Evolutionary conservation across 2,113 vertebrate species (phyloP).

Genomic region (Ailuropoda melanoleuca): DNA sequence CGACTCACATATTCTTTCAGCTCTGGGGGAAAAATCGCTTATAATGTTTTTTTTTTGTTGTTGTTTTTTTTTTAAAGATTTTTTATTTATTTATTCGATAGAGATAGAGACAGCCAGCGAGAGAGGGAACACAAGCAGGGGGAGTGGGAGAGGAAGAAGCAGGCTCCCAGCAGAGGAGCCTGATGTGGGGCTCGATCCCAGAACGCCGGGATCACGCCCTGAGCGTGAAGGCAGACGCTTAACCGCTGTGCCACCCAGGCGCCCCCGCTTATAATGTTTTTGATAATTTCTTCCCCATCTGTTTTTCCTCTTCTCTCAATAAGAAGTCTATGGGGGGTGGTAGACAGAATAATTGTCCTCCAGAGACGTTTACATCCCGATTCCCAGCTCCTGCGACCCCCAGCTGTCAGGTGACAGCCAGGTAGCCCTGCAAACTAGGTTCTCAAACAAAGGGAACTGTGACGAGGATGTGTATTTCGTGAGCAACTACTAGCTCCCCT

Average conservation of each 20-base stretch:
- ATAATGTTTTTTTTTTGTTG: not conserved
- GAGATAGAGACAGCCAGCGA: no score
- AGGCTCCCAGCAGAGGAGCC: no score
- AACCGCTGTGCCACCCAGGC: no score
- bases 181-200: no score
- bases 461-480: not conserved
- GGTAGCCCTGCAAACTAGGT: not conserved
- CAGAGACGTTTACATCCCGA: not conserved
- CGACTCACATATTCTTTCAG: not conserved
- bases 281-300: not conserved
- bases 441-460: not conserved
- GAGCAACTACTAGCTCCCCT: constrained; percentile 25
- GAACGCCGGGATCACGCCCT: no score
- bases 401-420: not conserved
- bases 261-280: not conserved
- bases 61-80: no score
- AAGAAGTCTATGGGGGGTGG: accelerated
- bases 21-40: not conserved
- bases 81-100: no score
- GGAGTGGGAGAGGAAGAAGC: no score
- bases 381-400: not conserved
- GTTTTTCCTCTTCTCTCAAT: not conserved
- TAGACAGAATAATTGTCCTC: not conserved
- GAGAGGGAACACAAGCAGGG: no score
- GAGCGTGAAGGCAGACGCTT: no score